These are phyloP conservation scores for Salvelinus sp. DNA, from an alignment of 2,113 vertebrate genomes.

Conservation along the genomic window DNA sequence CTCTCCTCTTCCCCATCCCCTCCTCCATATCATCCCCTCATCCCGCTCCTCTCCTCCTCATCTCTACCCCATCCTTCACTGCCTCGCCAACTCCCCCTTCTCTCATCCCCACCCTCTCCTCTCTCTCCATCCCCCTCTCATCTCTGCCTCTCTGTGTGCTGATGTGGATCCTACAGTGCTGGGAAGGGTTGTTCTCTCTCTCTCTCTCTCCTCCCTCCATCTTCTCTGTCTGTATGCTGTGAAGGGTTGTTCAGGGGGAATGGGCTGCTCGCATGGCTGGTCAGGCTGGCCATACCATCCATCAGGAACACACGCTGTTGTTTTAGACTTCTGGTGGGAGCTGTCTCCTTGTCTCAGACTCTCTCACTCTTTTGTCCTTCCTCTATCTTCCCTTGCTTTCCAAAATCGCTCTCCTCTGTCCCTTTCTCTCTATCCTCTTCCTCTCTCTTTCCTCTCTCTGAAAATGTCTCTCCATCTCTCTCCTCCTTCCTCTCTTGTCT, in stretches of 20 bases:
- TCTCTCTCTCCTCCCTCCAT: conserved; percentile 1
- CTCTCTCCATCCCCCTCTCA: background rate
- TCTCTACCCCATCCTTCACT: background rate
- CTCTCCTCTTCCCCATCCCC: background rate
- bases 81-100: background rate
- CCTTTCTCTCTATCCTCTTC: background rate
- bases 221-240: conserved; percentile 47
- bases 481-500: conserved; percentile 24
- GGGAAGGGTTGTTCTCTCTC: background rate
- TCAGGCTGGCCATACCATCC: conserved; percentile 62
- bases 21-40: background rate
- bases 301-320: conserved; percentile 71
- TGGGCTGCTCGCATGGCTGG: conserved; percentile 64
- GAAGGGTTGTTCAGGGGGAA: conserved; percentile 62
- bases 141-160: background rate
- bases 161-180: background rate
- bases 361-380: background rate
- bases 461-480: background rate
- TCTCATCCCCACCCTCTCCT: background rate
- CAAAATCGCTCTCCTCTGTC: no score
- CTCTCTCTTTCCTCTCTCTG: background rate
- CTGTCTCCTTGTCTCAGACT: conserved; percentile 15
- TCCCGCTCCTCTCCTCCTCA: background rate
- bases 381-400: conserved; percentile 3
- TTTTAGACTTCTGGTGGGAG: conserved; percentile 73